These are phyloP conservation scores for Seriola quinqueradiata DNA, from an alignment of 2,113 vertebrate species.

Conservation along the genomic window DNA sequence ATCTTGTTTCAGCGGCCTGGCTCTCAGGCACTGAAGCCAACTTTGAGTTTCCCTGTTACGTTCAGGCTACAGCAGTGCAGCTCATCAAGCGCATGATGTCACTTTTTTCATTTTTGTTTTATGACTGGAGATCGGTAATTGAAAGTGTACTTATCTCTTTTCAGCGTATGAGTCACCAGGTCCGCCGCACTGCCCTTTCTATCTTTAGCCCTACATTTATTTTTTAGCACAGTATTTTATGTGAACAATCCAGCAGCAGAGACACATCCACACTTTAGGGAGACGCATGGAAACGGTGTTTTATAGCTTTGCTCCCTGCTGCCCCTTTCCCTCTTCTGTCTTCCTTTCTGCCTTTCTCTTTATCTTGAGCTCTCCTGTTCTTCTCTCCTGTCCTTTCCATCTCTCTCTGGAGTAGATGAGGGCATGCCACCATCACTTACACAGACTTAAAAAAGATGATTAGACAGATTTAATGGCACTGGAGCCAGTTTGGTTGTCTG, in stretches of 20 bases:
- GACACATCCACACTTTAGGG: constrained; percentile 16
- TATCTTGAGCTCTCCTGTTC: constrained; percentile 13
- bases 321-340: constrained; percentile 13
- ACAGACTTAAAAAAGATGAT: constrained; percentile 46
- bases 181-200: constrained; percentile 31
- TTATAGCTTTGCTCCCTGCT: constrained; percentile 45
- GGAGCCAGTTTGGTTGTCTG: constrained; percentile 66
- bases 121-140: constrained; percentile 67
- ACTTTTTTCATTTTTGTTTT: constrained; percentile 62
- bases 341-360: constrained; percentile 7
- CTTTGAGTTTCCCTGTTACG: not conserved
- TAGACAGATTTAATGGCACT: constrained; percentile 62
- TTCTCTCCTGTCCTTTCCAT: constrained; percentile 24
- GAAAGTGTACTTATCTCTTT: constrained; percentile 66
- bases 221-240: constrained; percentile 39
- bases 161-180: constrained; percentile 68
- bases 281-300: constrained; percentile 45
- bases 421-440: constrained; percentile 38
- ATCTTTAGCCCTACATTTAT: constrained; percentile 63
- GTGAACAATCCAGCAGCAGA: constrained; percentile 20
- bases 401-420: constrained; percentile 52
- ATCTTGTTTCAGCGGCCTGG: constrained; percentile 8
- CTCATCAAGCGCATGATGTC: constrained; percentile 51
- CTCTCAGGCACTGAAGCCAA: not conserved
- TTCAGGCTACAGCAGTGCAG: constrained; percentile 13